These are phyloP conservation scores for Catamblyrhynchus diadema DNA, from an alignment of 2,797 vertebrate genomes.

Conservation along the genomic window DNA sequence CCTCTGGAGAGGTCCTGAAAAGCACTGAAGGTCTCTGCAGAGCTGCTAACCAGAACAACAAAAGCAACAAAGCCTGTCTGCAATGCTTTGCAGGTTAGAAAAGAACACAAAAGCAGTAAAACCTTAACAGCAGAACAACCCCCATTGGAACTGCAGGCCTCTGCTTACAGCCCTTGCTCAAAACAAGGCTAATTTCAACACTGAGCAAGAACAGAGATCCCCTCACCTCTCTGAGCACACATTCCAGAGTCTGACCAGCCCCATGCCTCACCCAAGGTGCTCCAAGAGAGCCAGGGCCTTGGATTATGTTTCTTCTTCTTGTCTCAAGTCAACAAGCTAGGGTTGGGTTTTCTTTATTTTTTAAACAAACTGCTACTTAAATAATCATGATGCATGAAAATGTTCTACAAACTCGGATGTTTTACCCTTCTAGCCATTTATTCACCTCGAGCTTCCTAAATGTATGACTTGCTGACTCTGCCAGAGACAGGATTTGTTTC, in stretches of 20 bases:
- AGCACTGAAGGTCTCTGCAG: not conserved
- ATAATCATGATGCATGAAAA: not conserved
- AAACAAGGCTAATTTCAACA: not conserved
- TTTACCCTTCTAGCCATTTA: not conserved
- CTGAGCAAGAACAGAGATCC: not conserved
- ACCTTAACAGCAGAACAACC: not conserved
- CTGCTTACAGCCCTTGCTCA: not conserved
- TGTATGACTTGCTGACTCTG: not conserved
- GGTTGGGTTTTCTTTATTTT: not conserved
- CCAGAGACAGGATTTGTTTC: not conserved
- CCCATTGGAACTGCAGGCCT: not conserved
- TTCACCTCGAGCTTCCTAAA: not conserved
- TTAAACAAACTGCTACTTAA: constrained; percentile 7
- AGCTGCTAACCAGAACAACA: not conserved
- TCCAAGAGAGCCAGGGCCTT: not conserved
- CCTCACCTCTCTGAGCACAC: not conserved
- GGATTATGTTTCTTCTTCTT: not conserved
- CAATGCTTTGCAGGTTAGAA: not conserved
- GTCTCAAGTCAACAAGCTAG: not conserved
- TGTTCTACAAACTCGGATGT: not conserved
- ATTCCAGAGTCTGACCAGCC: not conserved
- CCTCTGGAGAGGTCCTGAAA: not conserved
- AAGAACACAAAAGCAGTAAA: not conserved
- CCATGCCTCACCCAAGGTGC: not conserved
- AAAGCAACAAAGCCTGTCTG: not conserved